phyloP scores from a whole-genome alignment of 2,888 invertebrate genomes.

The Morpho helenor region DNA sequence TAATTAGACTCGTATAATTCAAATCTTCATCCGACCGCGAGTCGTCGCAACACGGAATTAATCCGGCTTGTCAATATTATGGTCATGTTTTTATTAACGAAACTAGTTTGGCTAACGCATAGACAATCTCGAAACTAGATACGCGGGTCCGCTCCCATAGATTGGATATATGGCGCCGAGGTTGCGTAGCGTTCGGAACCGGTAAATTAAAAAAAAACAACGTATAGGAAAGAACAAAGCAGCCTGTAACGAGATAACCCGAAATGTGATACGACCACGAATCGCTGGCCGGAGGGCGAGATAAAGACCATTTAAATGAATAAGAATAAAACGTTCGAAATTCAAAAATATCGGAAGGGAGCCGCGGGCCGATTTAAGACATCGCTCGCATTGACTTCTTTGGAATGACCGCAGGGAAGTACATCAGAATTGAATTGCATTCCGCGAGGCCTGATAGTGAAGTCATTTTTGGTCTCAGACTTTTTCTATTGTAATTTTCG shows the following conservation, averaged over 20 bases:
- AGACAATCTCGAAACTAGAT: conserved; percentile 67
- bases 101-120: conserved; percentile 67
- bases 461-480: not conserved
- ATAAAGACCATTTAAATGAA: conserved; percentile 63
- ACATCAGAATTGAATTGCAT: no score
- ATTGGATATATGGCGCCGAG: conserved; percentile 29
- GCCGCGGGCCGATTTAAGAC: conserved; percentile 30
- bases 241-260: conserved; percentile 66
- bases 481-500: not conserved
- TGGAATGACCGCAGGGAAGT: conserved; percentile 17
- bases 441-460: not conserved
- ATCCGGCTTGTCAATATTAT: conserved; percentile 62
- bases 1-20: conserved; percentile 65
- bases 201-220: conserved; percentile 49
- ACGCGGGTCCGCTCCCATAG: conserved; percentile 57
- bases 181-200: conserved; percentile 43
- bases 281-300: conserved; percentile 64
- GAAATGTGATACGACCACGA: conserved; percentile 72
- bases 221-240: conserved; percentile 47
- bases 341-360: conserved; percentile 60
- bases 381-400: conserved; percentile 20
- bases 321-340: conserved; percentile 52
- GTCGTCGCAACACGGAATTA: conserved; percentile 47
- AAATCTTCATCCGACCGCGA: conserved; percentile 47
- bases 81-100: conserved; percentile 55